These are phyloP conservation scores for Peromyscus aztecus DNA, from an alignment of 2,797 vertebrate species.

Conservation along the genomic window DNA sequence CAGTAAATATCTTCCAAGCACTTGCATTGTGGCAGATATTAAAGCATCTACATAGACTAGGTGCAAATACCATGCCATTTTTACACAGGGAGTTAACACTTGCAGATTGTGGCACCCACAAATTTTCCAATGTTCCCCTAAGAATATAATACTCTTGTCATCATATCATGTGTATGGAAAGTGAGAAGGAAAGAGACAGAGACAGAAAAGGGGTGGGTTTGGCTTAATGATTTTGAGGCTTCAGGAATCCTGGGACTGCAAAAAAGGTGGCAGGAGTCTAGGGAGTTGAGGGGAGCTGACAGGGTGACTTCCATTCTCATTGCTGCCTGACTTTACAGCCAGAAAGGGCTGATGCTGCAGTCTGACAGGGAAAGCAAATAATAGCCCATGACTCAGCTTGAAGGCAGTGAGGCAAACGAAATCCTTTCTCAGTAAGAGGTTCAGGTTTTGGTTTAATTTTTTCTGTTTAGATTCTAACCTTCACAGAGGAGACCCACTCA, in stretches of 20 bases:
- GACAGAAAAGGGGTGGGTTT: neutral
- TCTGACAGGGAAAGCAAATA: no score
- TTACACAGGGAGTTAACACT: neutral
- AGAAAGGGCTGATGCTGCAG: neutral
- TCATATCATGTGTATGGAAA: neutral
- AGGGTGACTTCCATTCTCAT: neutral
- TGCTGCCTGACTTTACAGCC: neutral
- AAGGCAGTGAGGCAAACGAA: neutral
- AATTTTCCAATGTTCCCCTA: neutral
- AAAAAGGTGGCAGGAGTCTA: neutral
- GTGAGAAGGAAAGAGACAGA: neutral
- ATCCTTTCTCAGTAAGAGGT: accelerated
- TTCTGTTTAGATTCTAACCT: neutral
- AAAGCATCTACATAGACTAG: neutral
- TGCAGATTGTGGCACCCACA: neutral
- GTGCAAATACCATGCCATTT: neutral
- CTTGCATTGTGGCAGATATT: neutral
- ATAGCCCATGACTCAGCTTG: neutral
- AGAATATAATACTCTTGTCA: neutral
- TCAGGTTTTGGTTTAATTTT: neutral
- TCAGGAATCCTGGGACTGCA: neutral
- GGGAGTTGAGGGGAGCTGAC: neutral
- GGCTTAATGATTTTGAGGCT: neutral
- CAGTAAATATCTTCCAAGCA: neutral
- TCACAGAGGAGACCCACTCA: neutral